A percentile compares a stretch with the other conserved stretches of the same genome.
Evolutionary conservation across 1,140 invertebrate genomes (phyloP).

Genomic region (Globodera rostochiensis): DNA sequence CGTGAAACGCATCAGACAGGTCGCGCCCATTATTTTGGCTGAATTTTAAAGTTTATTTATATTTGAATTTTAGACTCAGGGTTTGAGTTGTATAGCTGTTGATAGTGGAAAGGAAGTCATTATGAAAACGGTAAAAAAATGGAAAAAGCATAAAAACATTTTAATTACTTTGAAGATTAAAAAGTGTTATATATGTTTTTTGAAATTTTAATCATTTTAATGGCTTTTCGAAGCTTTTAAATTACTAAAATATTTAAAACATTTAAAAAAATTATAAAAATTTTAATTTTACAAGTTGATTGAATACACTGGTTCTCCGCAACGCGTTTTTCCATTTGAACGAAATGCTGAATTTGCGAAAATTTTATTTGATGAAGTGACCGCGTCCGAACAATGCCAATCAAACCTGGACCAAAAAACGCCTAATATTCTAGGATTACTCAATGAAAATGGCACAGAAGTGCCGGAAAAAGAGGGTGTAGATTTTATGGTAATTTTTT

Average conservation of each 20-base stretch:
- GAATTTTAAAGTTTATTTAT: not conserved
- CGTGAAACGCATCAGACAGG: slow-evolving; percentile 35
- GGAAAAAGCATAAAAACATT: not conserved
- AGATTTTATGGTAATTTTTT: not conserved
- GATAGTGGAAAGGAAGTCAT: slow-evolving; percentile 52
- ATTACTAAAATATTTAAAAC: no score
- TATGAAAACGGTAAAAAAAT: slow-evolving; percentile 26
- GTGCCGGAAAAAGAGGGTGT: not conserved
- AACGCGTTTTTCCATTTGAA: slow-evolving; percentile 51
- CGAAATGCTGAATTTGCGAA: slow-evolving; percentile 58
- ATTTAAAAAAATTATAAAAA: no score
- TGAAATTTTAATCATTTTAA: no score
- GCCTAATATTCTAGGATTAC: not conserved
- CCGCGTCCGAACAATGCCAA: slow-evolving; percentile 33
- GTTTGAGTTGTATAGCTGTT: slow-evolving; percentile 47
- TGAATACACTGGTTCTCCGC: slow-evolving; percentile 46
- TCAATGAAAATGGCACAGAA: slow-evolving; percentile 4
- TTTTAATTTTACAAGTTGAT: slow-evolving; percentile 19
- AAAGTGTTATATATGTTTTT: no score
- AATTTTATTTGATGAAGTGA: slow-evolving; percentile 36
- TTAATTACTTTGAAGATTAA: not conserved
- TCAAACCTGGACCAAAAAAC: not conserved
- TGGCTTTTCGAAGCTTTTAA: no score
- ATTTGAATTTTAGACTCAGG: slow-evolving; percentile 34
- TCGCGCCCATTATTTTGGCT: slow-evolving; percentile 16